Evolutionary conservation across 2,888 invertebrate species (phyloP).

Genomic region (Eristalis intricaria): DNA sequence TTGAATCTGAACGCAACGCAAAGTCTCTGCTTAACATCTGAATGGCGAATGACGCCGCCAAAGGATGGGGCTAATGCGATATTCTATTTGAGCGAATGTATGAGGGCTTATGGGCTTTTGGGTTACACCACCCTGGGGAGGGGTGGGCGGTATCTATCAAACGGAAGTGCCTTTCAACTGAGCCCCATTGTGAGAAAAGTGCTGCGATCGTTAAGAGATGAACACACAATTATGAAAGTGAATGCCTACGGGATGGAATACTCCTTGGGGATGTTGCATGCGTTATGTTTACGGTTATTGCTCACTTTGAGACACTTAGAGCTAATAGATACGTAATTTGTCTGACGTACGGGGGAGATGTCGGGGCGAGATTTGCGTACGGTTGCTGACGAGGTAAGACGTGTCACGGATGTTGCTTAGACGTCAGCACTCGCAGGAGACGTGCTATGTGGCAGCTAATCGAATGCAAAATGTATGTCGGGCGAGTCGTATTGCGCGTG

Average conservation of each 20-base stretch:
- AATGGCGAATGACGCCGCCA: slow-evolving; percentile 11
- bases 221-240: slow-evolving; percentile 29
- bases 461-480: neutral
- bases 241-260: slow-evolving; percentile 23
- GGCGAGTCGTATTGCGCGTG: neutral
- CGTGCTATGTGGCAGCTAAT: neutral
- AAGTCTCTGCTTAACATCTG: slow-evolving; percentile 25
- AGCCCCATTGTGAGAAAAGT: slow-evolving; percentile 7
- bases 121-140: neutral
- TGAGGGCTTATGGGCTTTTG: slow-evolving; percentile 20
- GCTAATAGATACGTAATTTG: slow-evolving; percentile 12
- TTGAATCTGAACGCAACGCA: slow-evolving; percentile 22
- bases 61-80: slow-evolving; percentile 28
- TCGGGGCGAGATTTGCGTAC: neutral
- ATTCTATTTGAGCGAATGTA: slow-evolving; percentile 33
- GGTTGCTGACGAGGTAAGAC: neutral
- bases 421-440: neutral
- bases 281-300: slow-evolving; percentile 27
- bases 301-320: slow-evolving; percentile 3
- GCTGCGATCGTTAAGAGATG: slow-evolving; percentile 20
- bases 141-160: neutral
- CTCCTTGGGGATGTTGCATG: slow-evolving; percentile 4
- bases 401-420: neutral
- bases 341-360: neutral
- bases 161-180: neutral